Conservation (phyloP, 2,888 invertebrate species). For the Ephialtes manifestator region DNA sequence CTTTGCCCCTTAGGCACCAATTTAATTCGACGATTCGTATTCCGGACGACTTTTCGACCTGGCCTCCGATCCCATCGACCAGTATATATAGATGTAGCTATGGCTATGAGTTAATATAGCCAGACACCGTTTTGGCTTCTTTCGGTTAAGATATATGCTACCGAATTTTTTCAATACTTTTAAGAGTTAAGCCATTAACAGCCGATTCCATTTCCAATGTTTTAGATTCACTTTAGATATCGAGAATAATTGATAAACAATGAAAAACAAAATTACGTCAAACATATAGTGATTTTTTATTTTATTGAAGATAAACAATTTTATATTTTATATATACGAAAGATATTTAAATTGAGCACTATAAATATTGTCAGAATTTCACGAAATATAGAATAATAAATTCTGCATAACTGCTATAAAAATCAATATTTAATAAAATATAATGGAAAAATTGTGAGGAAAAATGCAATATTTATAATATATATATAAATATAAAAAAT, state of each 20-base stretch:
- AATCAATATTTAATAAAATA: no score
- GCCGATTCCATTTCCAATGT: neutral
- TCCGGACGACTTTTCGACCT: conserved; percentile 67
- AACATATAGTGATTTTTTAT: neutral
- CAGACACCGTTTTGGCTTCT: conserved; percentile 19
- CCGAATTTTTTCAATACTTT: neutral
- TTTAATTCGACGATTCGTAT: conserved; percentile 73
- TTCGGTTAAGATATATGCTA: conserved; percentile 3
- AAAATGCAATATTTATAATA: no score
- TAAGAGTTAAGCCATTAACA: neutral
- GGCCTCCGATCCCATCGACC: conserved; percentile 22
- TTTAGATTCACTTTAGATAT: neutral
- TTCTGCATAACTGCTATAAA: no score
- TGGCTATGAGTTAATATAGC: conserved; percentile 4
- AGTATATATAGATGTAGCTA: neutral
- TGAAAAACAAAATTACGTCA: neutral
- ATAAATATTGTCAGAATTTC: no score
- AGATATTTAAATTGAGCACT: neutral
- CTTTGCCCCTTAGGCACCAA: conserved; percentile 28
- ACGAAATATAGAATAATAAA: no score
- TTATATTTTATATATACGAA: no score
- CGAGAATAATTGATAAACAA: neutral
- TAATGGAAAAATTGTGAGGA: no score
- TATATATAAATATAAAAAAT: no score
- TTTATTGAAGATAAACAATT: neutral